Conservation (phyloP, 2,113 vertebrate genomes). For the Panthera leo region DNA sequence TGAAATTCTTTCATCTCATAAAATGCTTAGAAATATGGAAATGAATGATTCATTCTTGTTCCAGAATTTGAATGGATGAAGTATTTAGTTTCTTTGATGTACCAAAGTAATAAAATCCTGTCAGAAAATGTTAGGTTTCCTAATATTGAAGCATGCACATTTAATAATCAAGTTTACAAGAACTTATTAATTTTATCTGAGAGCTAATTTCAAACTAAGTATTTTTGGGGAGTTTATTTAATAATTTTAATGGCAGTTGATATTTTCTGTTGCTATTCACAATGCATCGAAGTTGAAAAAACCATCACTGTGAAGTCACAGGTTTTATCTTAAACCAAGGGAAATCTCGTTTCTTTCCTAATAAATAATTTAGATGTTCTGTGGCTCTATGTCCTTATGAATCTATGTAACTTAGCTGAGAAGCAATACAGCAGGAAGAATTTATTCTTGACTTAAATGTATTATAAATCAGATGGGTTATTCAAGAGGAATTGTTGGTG, state of each 20-base stretch:
- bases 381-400: background rate
- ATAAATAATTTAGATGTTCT: background rate
- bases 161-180: conserved; percentile 6
- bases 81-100: background rate
- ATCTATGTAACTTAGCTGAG: background rate
- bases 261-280: background rate
- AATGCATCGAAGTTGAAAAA: background rate
- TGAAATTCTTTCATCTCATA: background rate
- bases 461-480: background rate
- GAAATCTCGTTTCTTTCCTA: background rate
- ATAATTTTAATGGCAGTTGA: background rate
- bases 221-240: background rate
- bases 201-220: background rate
- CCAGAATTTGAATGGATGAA: background rate
- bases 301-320: background rate
- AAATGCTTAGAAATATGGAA: background rate
- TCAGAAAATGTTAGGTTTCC: background rate
- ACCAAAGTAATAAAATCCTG: background rate
- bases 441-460: background rate
- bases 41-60: background rate
- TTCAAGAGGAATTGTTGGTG: background rate
- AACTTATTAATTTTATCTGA: background rate
- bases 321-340: background rate
- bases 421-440: background rate
- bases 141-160: background rate